Evolutionary conservation across 2,888 invertebrate species (phyloP).

Genomic region (Idaea biselata): DNA sequence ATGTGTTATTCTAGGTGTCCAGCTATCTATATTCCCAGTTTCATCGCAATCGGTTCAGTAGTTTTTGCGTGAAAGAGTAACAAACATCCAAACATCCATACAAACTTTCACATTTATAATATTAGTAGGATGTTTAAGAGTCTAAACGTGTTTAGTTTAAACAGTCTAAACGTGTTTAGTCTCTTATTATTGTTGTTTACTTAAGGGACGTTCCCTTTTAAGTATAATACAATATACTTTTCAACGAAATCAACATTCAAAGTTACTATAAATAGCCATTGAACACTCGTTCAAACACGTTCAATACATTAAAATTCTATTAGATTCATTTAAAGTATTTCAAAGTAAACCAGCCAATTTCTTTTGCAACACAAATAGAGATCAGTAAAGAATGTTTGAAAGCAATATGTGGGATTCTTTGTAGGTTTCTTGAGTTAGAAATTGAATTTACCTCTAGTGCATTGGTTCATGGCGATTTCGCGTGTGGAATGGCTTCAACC

Average conservation of each 20-base stretch:
- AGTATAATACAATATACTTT: too few species aligned
- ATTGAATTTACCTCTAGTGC: slow-evolving; percentile 11
- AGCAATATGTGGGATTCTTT: slow-evolving; percentile 21
- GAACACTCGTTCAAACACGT: neutral
- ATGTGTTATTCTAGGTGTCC: too few species aligned
- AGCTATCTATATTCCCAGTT: too few species aligned
- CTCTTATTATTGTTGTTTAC: too few species aligned
- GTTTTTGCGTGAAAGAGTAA: too few species aligned
- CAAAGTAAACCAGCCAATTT: neutral
- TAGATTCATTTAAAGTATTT: neutral
- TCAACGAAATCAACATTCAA: neutral
- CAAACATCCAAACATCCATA: too few species aligned
- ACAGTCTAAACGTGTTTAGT: too few species aligned
- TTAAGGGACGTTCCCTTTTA: too few species aligned
- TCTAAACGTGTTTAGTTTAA: too few species aligned
- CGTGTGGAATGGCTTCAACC: slow-evolving; percentile 29
- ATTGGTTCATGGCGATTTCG: slow-evolving; percentile 28
- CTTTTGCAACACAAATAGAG: slow-evolving; percentile 16
- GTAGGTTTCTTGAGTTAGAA: slow-evolving; percentile 10
- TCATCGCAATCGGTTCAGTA: too few species aligned
- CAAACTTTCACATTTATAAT: too few species aligned
- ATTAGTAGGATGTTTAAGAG: too few species aligned
- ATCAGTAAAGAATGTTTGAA: slow-evolving; percentile 22
- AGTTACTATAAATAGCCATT: neutral
- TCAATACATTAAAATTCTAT: neutral